phyloP scores from a whole-genome alignment of 2,888 invertebrate genomes.

The Odontomyia ornata region DNA sequence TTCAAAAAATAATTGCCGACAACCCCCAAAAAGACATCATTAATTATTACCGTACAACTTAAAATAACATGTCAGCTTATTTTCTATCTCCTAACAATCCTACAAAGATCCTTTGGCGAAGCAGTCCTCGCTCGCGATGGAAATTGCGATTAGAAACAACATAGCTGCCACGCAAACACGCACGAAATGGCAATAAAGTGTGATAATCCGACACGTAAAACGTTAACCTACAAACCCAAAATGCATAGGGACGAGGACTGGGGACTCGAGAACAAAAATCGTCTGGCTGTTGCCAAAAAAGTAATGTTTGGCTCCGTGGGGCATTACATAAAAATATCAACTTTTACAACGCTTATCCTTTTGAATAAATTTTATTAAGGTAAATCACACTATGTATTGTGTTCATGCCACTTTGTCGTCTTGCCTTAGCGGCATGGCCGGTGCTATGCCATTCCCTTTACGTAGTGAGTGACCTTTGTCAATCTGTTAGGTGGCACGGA shows the following conservation, averaged over 20 bases:
- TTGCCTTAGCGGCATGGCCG: too few species aligned
- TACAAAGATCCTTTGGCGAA: background rate
- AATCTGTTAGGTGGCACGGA: conserved; percentile 27
- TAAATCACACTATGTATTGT: background rate
- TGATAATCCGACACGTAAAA: conserved; percentile 28
- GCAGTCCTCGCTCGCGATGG: conserved; percentile 4
- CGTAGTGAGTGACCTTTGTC: conserved; percentile 15
- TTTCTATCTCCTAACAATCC: background rate
- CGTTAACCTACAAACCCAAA: background rate
- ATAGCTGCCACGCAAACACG: conserved; percentile 1
- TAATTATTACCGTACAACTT: background rate
- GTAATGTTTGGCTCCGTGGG: background rate
- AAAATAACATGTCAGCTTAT: background rate
- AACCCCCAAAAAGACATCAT: background rate
- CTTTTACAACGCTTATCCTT: conserved; percentile 36
- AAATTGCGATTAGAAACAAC: conserved; percentile 14
- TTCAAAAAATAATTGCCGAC: background rate
- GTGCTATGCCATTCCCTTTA: background rate
- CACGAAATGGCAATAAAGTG: conserved; percentile 31
- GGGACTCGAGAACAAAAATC: background rate
- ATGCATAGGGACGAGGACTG: background rate
- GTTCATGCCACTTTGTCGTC: background rate
- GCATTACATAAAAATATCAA: conserved; percentile 33
- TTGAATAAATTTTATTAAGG: conserved; percentile 36
- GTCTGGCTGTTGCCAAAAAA: background rate